Conservation (phyloP, 2,888 invertebrate species). For the Drosophila gaucha region DNA sequence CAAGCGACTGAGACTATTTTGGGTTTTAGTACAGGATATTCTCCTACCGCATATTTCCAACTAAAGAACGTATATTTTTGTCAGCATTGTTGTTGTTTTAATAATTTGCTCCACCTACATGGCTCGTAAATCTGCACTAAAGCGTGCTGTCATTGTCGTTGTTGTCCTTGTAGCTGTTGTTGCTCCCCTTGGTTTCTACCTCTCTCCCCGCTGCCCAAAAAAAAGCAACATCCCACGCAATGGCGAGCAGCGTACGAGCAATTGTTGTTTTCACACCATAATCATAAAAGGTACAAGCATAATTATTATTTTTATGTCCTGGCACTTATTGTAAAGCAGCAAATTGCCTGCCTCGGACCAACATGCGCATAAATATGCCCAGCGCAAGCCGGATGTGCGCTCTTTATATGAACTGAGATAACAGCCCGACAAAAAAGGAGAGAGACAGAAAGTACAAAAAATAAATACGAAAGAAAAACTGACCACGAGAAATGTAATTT, state of each 20-base stretch:
- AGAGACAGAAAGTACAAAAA: neutral
- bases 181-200: conserved; percentile 20
- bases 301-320: conserved; percentile 82
- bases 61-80: neutral
- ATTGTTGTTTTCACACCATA: conserved; percentile 81
- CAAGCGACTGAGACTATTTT: neutral
- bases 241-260: conserved; percentile 40
- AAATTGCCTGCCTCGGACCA: conserved; percentile 74
- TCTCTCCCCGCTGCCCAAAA: neutral
- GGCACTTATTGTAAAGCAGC: conserved; percentile 80
- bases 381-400: conserved; percentile 31
- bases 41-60: neutral
- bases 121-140: conserved; percentile 73
- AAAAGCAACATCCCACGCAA: conserved; percentile 16
- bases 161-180: conserved; percentile 29
- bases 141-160: conserved; percentile 27
- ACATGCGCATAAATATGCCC: conserved; percentile 58
- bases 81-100: conserved; percentile 68
- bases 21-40: neutral
- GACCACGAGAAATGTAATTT: conserved; percentile 58
- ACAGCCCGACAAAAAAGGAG: neutral
- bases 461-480: conserved; percentile 24
- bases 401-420: conserved; percentile 49
- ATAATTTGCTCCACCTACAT: conserved; percentile 76
- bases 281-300: conserved; percentile 81